Percentiles rank a stretch among this genome's conserved stretches.
These are phyloP conservation scores for Oreochromis tanganicae DNA, from an alignment of 2,113 vertebrate species.

Conservation along the genomic window DNA sequence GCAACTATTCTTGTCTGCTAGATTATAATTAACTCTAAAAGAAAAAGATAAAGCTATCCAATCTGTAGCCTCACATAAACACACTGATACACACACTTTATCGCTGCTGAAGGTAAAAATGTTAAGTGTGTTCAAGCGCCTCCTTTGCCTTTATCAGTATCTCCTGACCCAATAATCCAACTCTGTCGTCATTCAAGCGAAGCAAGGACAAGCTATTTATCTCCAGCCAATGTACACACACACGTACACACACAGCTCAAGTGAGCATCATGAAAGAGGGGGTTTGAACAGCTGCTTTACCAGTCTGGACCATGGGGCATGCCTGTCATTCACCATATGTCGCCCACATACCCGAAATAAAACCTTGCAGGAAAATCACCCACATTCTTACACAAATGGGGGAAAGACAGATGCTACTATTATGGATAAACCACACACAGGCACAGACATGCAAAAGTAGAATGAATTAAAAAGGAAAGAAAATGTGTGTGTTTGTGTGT, in stretches of 20 bases:
- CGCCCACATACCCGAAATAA: constrained; percentile 63
- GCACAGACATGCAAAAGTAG: neutral
- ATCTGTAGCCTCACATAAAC: neutral
- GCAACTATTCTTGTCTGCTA: constrained; percentile 13
- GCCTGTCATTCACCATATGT: constrained; percentile 62
- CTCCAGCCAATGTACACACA: neutral
- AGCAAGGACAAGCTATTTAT: neutral
- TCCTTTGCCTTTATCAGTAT: constrained; percentile 27
- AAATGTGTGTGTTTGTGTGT: neutral
- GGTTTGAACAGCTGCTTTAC: constrained; percentile 61
- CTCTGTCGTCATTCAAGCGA: neutral
- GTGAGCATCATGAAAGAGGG: constrained; percentile 33
- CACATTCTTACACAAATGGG: constrained; percentile 40
- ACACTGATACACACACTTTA: neutral
- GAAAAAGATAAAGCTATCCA: constrained; percentile 1
- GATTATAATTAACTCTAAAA: constrained; percentile 2
- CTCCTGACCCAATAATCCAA: constrained; percentile 10
- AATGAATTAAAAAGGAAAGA: neutral
- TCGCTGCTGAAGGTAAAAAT: constrained; percentile 13
- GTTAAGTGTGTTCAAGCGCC: constrained; percentile 14
- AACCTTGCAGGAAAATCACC: constrained; percentile 23
- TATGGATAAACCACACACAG: neutral
- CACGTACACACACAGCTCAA: constrained; percentile 7
- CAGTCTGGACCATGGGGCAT: constrained; percentile 26
- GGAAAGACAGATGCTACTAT: neutral